A percentile compares a stretch with the other conserved stretches of the same genome.
Conservation (phyloP, 2,797 vertebrate species). For the Halcyon badia region DNA sequence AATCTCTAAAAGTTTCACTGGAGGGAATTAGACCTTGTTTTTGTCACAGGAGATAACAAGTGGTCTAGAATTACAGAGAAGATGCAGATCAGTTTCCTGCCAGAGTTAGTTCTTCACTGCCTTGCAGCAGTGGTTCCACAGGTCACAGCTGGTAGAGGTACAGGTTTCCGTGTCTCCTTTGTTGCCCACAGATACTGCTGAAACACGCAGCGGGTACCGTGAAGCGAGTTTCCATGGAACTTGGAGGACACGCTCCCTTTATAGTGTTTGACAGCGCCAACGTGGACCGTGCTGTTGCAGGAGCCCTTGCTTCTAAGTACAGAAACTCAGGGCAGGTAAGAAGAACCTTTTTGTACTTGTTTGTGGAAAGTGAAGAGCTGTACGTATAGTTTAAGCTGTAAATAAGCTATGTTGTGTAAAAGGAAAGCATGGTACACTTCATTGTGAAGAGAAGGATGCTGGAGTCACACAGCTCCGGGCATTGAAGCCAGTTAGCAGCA, state of each 20-base stretch:
- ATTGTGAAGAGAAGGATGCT: neutral
- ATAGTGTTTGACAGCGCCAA: constrained; percentile 96
- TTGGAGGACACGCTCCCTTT: constrained; percentile 95
- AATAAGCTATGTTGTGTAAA: neutral
- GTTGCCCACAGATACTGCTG: constrained; percentile 85
- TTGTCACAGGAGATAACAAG: neutral
- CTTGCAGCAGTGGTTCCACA: neutral
- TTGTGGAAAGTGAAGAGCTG: neutral
- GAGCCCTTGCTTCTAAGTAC: constrained; percentile 94
- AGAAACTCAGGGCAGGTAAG: constrained; percentile 95
- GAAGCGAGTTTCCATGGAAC: constrained; percentile 96
- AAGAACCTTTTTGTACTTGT: neutral
- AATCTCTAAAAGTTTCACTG: neutral
- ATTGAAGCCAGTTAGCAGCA: neutral
- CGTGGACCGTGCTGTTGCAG: constrained; percentile 88
- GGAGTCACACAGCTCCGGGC: neutral
- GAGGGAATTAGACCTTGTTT: neutral
- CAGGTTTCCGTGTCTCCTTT: neutral
- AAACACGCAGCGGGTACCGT: constrained; percentile 90
- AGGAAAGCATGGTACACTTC: neutral
- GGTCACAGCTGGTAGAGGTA: neutral
- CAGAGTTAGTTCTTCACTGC: neutral
- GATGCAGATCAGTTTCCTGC: neutral
- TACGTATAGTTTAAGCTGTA: neutral
- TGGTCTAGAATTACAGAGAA: neutral